Base-by-base conservation (phyloP, 2,888 invertebrate species). In the Hoplodrina blanda region DNA sequence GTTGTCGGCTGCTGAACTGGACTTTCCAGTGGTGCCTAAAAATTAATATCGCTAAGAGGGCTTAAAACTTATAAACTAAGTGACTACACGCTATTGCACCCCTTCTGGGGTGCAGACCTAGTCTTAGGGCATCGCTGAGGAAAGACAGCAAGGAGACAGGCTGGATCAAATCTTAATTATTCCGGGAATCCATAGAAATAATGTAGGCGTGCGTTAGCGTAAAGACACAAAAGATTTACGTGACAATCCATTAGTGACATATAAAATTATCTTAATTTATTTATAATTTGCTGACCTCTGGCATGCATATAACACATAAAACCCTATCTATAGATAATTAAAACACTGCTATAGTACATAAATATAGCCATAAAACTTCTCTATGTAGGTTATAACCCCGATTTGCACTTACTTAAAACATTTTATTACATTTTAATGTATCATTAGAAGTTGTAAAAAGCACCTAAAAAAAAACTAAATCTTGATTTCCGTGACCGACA, bases 381-480 rank as follows among this genome's bases (percentile, higher is more conserved):
- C 65, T 30, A 76, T 64, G 63, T 52, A 15, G 56, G 55, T 33
- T 62, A 57, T 63, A 76, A 72, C 73, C 69, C 62, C 57, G 75
- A 78, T 84, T 80, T 73, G 80, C 82, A 80, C 72, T 74, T 64
- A 78, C 65, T 80, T 72, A 73, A 62, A 49, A 64, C 66, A 63
- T 80, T 82, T 83, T 77, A 84, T 73, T 53, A 70, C 78, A 60
- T 73, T 78, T 83, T 78, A 82, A 78, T 73, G 72, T 61, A 57
- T 37, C 72, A 73, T 77, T 76, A 83, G 54, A 50, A 64, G 72
- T 74, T 60, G 56, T 72, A 67, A 83, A 76, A 78, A 50, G 37
- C 78, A 73, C 71, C 65, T 69, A 44, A 33, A 76, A 69, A 70
- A 52, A 73, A 50, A 33, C 19, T 20, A 53, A 66, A 67, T 59